Percentiles rank a stretch among this genome's conserved stretches.
phyloP scores from a whole-genome alignment of 1,140 invertebrate genomes.

The Macrobrachium nipponense region DNA sequence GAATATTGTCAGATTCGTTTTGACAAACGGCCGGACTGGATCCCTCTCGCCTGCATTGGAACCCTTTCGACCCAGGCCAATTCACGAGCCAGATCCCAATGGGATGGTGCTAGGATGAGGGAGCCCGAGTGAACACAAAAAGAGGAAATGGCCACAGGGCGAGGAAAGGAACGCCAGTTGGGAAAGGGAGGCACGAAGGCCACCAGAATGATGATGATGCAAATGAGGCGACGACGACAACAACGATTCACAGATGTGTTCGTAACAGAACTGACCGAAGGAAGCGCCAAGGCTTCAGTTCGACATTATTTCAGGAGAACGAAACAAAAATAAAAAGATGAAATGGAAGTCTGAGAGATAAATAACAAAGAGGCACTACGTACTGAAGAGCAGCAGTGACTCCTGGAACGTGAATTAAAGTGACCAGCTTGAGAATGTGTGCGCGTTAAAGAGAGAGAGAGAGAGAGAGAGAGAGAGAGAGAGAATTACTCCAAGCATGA shows the following conservation, averaged over 20 bases:
- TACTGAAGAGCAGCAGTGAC: too few relatives aligned
- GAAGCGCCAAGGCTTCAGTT: too few relatives aligned
- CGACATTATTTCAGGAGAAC: too few relatives aligned
- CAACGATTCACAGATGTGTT: not conserved
- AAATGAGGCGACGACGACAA: too few relatives aligned
- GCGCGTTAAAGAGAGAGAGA: not conserved
- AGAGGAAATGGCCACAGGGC: not conserved
- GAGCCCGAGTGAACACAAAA: not conserved
- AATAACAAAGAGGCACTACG: not conserved
- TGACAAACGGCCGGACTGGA: not conserved
- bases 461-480: not conserved
- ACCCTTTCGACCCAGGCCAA: not conserved
- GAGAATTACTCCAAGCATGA: not conserved
- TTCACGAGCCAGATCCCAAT: not conserved
- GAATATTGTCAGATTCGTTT: not conserved
- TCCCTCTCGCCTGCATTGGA: too few relatives aligned
- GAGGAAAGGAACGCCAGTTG: not conserved
- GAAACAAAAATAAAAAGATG: too few relatives aligned
- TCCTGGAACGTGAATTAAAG: too few relatives aligned
- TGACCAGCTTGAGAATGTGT: too few relatives aligned
- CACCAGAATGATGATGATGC: too few relatives aligned
- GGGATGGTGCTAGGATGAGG: not conserved
- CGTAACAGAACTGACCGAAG: not conserved
- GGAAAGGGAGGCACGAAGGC: not conserved
- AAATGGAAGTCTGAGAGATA: too few relatives aligned